Evolutionary conservation across 1,140 invertebrate genomes (phyloP), one percentile per base, ranked within the genome.

Genomic region (Drosophila pectinifera): DNA sequence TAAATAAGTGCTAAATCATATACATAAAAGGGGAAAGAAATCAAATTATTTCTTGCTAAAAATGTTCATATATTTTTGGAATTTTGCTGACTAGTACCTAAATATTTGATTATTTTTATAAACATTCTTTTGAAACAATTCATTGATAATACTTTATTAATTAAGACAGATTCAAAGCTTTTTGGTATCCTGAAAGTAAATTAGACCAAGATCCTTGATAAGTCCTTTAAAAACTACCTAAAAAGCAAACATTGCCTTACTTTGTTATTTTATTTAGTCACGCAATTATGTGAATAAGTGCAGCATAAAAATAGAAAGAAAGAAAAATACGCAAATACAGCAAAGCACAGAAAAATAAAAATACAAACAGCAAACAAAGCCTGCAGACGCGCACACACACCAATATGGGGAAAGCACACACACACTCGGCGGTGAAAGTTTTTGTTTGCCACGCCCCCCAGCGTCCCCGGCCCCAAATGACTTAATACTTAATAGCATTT

Each of bases 401-500:
- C 39, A 48, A 51, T 59, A 51, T 51, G 57, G 22, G 16, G 26
- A 67, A 49, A 28, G 51, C 59, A 51, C 48, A 62, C 59, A 49
- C 45, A 39, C 16, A 68, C 26, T 38, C 28, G 59, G 10, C 39
- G 57, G 42, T 59, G 51, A 68, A 84, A 75, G 64, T 84, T 83
- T 70, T 76, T 20, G 36, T 45, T 28, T 34, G 41, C 55, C 49
- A 61, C 56, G 31, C 51, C 59, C 55, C 28, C 26, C 54, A 63
- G 1, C 16, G 16, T 18, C 7, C 11, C 22, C 31, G 34, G n/a
- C 51, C 42, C 14, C 51, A 46, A 69, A 88, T 88, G 83, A 86
- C 82, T 86, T 82, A 88, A 86, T 88, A 57, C 82, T 84, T 84
- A 80, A 84, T 85, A 81, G 72, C 83, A 86, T 88, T 86, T 82